These are phyloP conservation scores for Hiodon alosoides DNA, from an alignment of 2,113 vertebrate genomes.

Conservation along the genomic window DNA sequence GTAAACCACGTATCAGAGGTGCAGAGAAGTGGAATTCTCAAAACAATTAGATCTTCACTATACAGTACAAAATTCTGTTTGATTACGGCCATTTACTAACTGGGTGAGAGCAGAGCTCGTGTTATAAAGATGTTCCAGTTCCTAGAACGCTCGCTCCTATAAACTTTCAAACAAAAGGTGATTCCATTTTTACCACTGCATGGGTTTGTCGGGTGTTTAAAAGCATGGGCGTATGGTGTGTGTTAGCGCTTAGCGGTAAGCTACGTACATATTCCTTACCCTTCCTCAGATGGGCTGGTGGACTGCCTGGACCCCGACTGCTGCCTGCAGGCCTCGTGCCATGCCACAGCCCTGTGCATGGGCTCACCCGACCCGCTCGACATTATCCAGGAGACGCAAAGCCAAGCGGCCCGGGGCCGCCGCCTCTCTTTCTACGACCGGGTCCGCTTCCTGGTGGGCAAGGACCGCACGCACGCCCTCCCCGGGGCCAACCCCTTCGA, in stretches of 20 bases:
- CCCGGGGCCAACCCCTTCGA: constrained; percentile 86
- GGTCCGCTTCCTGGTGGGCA: constrained; percentile 87
- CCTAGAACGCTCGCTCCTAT: background rate
- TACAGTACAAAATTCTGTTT: background rate
- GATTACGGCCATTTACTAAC: background rate
- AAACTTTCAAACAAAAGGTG: background rate
- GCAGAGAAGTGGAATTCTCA: constrained; percentile 12
- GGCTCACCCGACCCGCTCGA: constrained; percentile 91
- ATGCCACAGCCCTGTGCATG: constrained; percentile 78
- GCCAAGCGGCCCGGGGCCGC: constrained; percentile 72
- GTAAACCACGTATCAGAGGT: constrained; percentile 7
- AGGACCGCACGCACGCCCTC: constrained; percentile 86
- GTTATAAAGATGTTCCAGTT: background rate
- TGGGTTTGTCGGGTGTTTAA: too few relatives aligned
- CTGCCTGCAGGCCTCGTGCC: constrained; percentile 87
- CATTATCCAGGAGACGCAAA: constrained; percentile 90
- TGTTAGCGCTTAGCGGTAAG: background rate
- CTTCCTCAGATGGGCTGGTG: constrained; percentile 79
- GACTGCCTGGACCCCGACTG: constrained; percentile 99
- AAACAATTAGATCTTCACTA: background rate
- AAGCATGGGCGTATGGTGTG: background rate
- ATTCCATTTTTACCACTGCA: background rate
- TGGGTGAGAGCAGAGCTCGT: background rate
- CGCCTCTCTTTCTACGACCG: constrained; percentile 87
- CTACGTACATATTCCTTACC: constrained; percentile 20